A percentile compares a stretch with the other conserved stretches of the same genome.
Conservation (phyloP, 1,140 invertebrate species). For the Penaeus chinensis region DNA sequence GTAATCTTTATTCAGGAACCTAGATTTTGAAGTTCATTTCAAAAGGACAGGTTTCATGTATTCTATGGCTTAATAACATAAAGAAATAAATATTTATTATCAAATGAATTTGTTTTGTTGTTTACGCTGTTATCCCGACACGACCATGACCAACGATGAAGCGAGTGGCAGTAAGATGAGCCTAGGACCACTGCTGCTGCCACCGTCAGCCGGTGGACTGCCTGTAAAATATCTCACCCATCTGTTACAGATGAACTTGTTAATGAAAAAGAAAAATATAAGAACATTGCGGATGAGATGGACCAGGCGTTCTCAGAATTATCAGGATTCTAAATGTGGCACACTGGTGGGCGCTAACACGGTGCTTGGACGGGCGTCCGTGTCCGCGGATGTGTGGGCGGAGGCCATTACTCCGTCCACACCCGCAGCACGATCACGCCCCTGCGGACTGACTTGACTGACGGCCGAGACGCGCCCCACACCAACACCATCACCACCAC, state of each 20-base stretch:
- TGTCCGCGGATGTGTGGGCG: slow-evolving; percentile 20
- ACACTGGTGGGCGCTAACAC: slow-evolving; percentile 56
- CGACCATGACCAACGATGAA: slow-evolving; percentile 26
- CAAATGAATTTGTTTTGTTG: slow-evolving; percentile 17
- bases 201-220: slow-evolving; percentile 22
- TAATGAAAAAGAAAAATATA: slow-evolving; percentile 99
- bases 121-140: slow-evolving; percentile 25
- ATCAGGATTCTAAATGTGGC: slow-evolving; percentile 80
- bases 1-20: slow-evolving; percentile 39
- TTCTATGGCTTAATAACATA: slow-evolving; percentile 32
- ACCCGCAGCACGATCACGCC: slow-evolving; percentile 29
- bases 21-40: slow-evolving; percentile 49
- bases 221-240: slow-evolving; percentile 55
- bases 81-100: slow-evolving; percentile 53
- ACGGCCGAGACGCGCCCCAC: slow-evolving; percentile 56
- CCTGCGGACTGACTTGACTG: slow-evolving; percentile 61
- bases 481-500: slow-evolving; percentile 34
- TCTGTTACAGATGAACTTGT: slow-evolving; percentile 94
- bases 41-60: slow-evolving; percentile 39
- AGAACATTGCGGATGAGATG: slow-evolving; percentile 98
- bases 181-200: slow-evolving; percentile 34
- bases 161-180: slow-evolving; percentile 34
- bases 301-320: slow-evolving; percentile 98
- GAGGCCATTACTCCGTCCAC: slow-evolving; percentile 10
- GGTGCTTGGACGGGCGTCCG: slow-evolving; percentile 42